Evolutionary conservation across 1,140 invertebrate genomes (phyloP), one percentile per base, ranked within the genome.

Genomic region (Acyrthosiphon pisum): DNA sequence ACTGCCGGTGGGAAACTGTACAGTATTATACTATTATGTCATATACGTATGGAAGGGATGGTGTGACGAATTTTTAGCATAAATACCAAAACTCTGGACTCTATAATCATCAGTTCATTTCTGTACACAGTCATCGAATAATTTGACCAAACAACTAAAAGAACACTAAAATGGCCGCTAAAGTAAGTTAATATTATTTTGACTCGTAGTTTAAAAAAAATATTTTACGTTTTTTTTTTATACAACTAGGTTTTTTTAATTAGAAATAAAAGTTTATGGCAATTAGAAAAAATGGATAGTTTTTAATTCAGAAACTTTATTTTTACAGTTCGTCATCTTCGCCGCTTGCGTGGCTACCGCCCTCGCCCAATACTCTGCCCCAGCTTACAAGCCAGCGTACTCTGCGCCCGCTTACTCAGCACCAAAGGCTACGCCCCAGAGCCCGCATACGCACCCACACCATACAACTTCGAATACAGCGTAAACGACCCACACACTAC

Each of bases 401-500:
- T 94, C 93, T 22, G 94, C 94, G 1, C 94, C 94, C 94, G 94
- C 94, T 23, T 46, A 93, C 41, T 93, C 94, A 1, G 93, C 94
- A 30, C 48, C 76, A 53, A 81, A 23, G 94, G 94, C 94, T 94
- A 93, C 94, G 93, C 94, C 60, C 93, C 53, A 94, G 94, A 76
- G 50, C 22, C 93, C 91, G 76, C 86, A 91, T 23, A 93, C 93
- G 37, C 50, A 92, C 30, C 89, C 1, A 37, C 53, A 22, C n/a
- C 89, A 6, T 94, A 94, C 94, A 93, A 94, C 87, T 94, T 94
- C 94, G 93, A 94, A 37, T 94, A 94, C 81, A 94, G 92, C 68
- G 94, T 94, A 37, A 94, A 94, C 86, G 94, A 94, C 86, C 93
- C 94, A 1, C 60, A 94, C 68, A 94, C 94, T 94, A 94, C 26